Evolutionary conservation across 2,113 vertebrate genomes (phyloP).

Genomic region (Protobothrops flavoviridis): DNA sequence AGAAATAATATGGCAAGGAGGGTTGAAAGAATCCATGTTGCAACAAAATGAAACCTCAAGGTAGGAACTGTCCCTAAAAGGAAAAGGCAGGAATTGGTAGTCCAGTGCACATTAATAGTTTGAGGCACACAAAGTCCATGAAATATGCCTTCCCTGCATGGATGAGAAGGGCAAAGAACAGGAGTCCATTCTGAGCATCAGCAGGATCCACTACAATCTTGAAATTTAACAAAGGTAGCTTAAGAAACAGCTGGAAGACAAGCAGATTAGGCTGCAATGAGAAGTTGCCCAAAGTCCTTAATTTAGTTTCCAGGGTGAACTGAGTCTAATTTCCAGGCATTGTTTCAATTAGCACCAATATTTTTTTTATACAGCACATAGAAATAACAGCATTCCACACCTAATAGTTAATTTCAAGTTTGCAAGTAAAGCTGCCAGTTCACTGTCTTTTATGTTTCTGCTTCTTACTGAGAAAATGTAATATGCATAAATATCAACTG

Average conservation of each 20-base stretch:
- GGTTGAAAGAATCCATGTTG: background rate
- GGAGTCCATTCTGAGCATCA: background rate
- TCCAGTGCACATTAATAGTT: background rate
- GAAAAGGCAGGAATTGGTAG: background rate
- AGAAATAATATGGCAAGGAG: background rate
- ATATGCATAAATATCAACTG: background rate
- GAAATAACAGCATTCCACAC: constrained; percentile 1
- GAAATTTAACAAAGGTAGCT: background rate
- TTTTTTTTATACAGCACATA: background rate
- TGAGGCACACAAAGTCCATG: background rate
- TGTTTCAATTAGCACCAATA: constrained; percentile 13
- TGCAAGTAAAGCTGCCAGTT: constrained; percentile 21
- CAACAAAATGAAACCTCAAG: background rate
- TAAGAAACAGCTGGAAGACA: background rate
- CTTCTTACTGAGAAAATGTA: background rate
- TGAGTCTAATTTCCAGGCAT: constrained; percentile 24
- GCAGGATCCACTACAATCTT: background rate
- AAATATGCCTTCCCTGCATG: background rate
- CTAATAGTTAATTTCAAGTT: constrained; percentile 16
- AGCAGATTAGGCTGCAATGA: background rate
- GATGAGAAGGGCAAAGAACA: background rate
- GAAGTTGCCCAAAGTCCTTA: background rate
- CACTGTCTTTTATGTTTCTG: constrained; percentile 12
- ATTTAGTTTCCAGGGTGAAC: constrained; percentile 19
- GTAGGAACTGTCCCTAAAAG: background rate